These are phyloP conservation scores for Sinodicranocentrus sp. DNA, from an alignment of 2,888 invertebrate genomes.

Conservation along the genomic window DNA sequence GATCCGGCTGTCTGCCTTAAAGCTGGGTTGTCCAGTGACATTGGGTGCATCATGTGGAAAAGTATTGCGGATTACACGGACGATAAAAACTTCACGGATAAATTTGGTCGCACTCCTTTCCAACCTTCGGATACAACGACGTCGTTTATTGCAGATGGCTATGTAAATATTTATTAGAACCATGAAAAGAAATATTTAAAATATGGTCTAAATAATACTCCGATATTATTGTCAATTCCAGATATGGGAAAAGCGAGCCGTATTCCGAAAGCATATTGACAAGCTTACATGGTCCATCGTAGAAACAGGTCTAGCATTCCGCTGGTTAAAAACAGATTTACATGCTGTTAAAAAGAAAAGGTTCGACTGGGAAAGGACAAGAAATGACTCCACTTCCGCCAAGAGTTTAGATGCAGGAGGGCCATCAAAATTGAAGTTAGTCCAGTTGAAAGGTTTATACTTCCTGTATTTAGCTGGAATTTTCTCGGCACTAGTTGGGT, in stretches of 20 bases:
- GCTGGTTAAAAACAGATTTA: not conserved
- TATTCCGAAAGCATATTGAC: constrained; percentile 42
- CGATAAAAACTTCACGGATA: constrained; percentile 40
- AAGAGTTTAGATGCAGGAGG: too few relatives aligned
- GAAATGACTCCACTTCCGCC: not conserved
- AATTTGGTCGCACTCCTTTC: constrained; percentile 20
- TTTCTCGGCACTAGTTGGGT: too few relatives aligned
- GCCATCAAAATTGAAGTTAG: too few relatives aligned
- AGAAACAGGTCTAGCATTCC: not conserved
- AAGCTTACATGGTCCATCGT: not conserved
- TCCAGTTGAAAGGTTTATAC: too few relatives aligned
- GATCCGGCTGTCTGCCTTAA: constrained; percentile 25
- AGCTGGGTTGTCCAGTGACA: not conserved
- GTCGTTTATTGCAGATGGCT: not conserved
- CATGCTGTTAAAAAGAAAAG: not conserved
- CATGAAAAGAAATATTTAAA: not conserved
- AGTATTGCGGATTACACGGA: constrained; percentile 27
- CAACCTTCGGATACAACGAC: not conserved
- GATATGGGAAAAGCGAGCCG: constrained; percentile 43
- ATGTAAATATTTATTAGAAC: not conserved
- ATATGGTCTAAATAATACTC: too few relatives aligned
- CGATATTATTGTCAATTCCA: too few relatives aligned
- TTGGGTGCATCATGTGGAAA: constrained; percentile 50
- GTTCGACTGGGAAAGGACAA: not conserved
- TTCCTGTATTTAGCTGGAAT: too few relatives aligned